A percentile compares a stretch with the other conserved stretches of the same genome.
phyloP scores from a whole-genome alignment of 1,140 invertebrate species.

The Dendrolimus kikuchii region DNA sequence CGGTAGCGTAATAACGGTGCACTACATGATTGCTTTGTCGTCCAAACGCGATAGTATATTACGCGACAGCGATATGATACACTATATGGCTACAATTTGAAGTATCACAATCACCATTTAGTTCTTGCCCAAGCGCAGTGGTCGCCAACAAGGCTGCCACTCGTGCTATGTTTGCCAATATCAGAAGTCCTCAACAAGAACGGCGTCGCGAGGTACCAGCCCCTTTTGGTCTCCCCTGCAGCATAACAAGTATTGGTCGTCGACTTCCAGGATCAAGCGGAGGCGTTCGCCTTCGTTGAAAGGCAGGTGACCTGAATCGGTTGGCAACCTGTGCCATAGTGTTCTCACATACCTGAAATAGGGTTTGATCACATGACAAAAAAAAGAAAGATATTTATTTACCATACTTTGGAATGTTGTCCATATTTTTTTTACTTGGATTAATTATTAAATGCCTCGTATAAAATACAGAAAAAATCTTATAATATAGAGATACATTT shows the following conservation, averaged over 20 bases:
- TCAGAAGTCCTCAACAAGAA: constrained; percentile 74
- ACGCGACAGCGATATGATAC: background rate
- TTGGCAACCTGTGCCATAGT: constrained; percentile 80
- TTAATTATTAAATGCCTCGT: no score
- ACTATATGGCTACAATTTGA: no score
- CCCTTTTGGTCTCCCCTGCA: constrained; percentile 85
- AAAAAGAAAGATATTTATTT: no score
- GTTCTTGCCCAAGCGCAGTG: constrained; percentile 31
- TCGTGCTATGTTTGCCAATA: constrained; percentile 55
- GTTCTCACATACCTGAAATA: constrained; percentile 80
- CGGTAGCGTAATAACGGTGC: no score
- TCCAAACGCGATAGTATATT: background rate
- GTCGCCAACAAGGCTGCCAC: constrained; percentile 57
- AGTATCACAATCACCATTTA: constrained; percentile 1
- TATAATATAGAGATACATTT: no score
- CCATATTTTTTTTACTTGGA: no score
- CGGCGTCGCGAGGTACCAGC: constrained; percentile 81
- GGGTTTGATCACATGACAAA: background rate
- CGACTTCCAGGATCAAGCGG: constrained; percentile 82
- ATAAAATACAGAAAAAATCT: no score
- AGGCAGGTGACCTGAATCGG: constrained; percentile 84
- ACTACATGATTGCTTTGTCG: background rate
- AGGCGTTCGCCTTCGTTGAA: constrained; percentile 85
- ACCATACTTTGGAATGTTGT: no score
- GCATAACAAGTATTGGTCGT: constrained; percentile 84